Conservation (phyloP, 2,113 vertebrate species). For the Hirundichthys speculiger region DNA sequence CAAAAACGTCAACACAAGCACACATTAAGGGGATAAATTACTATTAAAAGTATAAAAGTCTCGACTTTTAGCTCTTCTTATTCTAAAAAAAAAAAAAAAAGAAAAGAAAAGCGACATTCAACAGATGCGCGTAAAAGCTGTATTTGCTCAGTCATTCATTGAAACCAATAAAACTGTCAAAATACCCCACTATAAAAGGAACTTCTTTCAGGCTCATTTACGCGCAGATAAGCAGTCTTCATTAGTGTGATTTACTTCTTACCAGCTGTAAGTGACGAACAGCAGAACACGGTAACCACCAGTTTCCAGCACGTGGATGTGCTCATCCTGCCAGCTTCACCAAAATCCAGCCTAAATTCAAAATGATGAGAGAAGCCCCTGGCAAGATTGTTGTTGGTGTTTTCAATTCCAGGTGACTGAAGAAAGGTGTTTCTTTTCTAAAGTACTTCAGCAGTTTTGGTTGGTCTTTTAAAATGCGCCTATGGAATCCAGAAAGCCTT, state of each 20-base stretch:
- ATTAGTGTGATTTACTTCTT: slow-evolving; percentile 46
- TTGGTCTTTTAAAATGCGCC: background rate
- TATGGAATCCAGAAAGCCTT: slow-evolving; percentile 33
- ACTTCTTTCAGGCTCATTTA: background rate
- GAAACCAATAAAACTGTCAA: background rate
- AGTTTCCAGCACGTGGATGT: slow-evolving; percentile 41
- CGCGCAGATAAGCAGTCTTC: background rate
- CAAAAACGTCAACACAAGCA: too few relatives aligned
- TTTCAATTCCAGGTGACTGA: slow-evolving; percentile 7
- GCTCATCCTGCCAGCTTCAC: slow-evolving; percentile 65
- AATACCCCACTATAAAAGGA: background rate
- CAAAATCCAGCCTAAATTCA: slow-evolving; percentile 31
- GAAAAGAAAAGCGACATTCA: too few relatives aligned
- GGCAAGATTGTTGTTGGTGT: background rate
- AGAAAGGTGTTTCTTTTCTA: slow-evolving; percentile 2
- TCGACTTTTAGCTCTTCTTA: too few relatives aligned
- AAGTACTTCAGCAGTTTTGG: background rate
- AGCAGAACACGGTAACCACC: slow-evolving; percentile 55
- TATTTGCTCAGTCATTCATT: too few relatives aligned
- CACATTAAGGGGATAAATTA: too few relatives aligned
- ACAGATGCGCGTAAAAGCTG: too few relatives aligned
- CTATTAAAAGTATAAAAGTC: too few relatives aligned
- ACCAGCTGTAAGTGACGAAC: slow-evolving; percentile 64
- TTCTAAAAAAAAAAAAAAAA: too few relatives aligned
- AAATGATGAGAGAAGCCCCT: slow-evolving; percentile 25